These are phyloP conservation scores for Momotus momota DNA, from an alignment of 2,797 vertebrate genomes.

Conservation along the genomic window DNA sequence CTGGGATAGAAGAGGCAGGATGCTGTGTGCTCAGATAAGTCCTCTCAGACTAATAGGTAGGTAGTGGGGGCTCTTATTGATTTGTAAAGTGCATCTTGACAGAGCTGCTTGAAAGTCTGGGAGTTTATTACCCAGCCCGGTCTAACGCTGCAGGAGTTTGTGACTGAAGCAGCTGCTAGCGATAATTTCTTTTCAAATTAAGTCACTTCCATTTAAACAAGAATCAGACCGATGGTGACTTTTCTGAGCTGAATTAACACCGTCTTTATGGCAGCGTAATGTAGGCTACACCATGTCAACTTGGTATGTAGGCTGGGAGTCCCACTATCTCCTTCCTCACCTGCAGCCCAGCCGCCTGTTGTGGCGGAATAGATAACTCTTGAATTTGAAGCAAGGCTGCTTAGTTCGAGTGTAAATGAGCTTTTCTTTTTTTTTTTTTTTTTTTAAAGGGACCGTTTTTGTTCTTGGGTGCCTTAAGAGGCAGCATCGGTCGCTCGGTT, in stretches of 20 bases:
- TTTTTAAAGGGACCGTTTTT: background rate
- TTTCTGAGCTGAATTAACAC: background rate
- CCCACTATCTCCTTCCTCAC: background rate
- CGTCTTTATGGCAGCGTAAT: accelerated
- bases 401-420: background rate
- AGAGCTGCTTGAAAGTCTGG: background rate
- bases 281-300: accelerated
- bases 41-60: background rate
- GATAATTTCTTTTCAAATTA: background rate
- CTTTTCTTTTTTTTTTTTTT: background rate
- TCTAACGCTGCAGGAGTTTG: background rate
- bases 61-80: background rate
- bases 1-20: background rate
- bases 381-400: background rate
- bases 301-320: background rate
- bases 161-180: background rate
- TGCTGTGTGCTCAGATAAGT: background rate
- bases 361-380: background rate
- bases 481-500: background rate
- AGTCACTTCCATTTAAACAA: background rate
- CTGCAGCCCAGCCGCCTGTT: background rate
- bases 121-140: background rate
- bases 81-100: background rate
- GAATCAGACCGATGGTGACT: background rate
- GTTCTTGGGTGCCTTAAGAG: background rate